phyloP scores from a whole-genome alignment of 2,797 vertebrate genomes.

The Poeciliopsis infans region DNA sequence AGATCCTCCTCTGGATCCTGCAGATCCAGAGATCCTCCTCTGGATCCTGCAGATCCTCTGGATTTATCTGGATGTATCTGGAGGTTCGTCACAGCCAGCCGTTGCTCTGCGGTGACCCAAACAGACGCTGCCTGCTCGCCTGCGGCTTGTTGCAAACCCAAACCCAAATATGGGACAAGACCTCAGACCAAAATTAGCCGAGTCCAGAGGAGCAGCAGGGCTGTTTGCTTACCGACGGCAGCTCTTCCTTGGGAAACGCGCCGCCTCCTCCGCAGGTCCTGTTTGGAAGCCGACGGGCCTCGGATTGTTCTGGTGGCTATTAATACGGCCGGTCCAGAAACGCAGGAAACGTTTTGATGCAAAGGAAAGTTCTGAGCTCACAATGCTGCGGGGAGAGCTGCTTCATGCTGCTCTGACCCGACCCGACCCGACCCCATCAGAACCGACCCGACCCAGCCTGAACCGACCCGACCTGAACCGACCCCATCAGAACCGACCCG shows the following conservation, averaged over 20 bases:
- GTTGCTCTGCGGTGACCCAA: slow-evolving; percentile 71
- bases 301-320: slow-evolving; percentile 77
- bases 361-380: slow-evolving; percentile 59
- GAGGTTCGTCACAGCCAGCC: slow-evolving; percentile 67
- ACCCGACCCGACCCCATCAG: too few species aligned
- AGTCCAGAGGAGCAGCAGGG: slow-evolving; percentile 37
- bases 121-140: slow-evolving; percentile 65
- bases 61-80: not conserved
- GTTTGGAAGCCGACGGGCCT: slow-evolving; percentile 65
- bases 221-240: slow-evolving; percentile 4
- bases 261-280: slow-evolving; percentile 51
- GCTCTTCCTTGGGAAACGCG: slow-evolving; percentile 50
- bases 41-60: not conserved
- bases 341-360: slow-evolving; percentile 78
- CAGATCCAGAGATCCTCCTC: slow-evolving; percentile 8
- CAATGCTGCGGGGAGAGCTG: slow-evolving; percentile 65
- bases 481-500: too few species aligned
- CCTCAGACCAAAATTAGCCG: slow-evolving; percentile 74
- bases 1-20: too few species aligned
- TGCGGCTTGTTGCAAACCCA: slow-evolving; percentile 71
- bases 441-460: too few species aligned
- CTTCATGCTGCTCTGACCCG: slow-evolving; percentile 56
- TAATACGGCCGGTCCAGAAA: slow-evolving; percentile 67
- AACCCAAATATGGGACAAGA: slow-evolving; percentile 70
- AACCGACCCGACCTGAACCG: not conserved